Conservation (phyloP, 2,888 invertebrate species). For the Morinoia aosen region DNA sequence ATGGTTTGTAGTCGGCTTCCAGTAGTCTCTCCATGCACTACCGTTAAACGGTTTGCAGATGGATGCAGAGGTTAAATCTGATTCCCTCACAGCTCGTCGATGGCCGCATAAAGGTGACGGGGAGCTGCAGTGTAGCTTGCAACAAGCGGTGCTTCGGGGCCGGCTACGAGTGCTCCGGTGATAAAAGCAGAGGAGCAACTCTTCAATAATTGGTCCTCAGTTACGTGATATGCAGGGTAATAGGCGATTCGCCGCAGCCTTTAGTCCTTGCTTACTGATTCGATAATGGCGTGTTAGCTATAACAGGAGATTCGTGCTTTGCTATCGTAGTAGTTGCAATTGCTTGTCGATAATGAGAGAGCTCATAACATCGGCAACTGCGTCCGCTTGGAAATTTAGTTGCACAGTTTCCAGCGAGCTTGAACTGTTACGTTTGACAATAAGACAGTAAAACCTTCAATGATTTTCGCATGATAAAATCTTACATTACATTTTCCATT, state of each 20-base stretch:
- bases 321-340: not conserved
- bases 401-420: not conserved
- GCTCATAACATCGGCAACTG: not conserved
- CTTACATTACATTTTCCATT: not conserved
- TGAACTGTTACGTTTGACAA: not conserved
- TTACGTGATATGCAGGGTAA: constrained; percentile 1
- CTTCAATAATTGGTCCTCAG: not conserved
- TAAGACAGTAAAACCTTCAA: not conserved
- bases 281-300: constrained; percentile 2
- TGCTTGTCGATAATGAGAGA: not conserved
- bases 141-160: not conserved
- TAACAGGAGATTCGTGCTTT: not conserved
- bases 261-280: constrained; percentile 4
- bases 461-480: not conserved
- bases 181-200: not conserved
- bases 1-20: not conserved
- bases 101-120: not conserved
- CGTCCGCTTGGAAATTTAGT: not conserved
- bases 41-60: not conserved
- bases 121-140: not conserved
- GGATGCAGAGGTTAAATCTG: not conserved
- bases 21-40: not conserved
- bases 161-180: not conserved
- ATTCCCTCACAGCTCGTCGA: not conserved
- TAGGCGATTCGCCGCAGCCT: not conserved